These are phyloP conservation scores for Melanargia galathea DNA, from an alignment of 2,888 invertebrate genomes.

Conservation along the genomic window DNA sequence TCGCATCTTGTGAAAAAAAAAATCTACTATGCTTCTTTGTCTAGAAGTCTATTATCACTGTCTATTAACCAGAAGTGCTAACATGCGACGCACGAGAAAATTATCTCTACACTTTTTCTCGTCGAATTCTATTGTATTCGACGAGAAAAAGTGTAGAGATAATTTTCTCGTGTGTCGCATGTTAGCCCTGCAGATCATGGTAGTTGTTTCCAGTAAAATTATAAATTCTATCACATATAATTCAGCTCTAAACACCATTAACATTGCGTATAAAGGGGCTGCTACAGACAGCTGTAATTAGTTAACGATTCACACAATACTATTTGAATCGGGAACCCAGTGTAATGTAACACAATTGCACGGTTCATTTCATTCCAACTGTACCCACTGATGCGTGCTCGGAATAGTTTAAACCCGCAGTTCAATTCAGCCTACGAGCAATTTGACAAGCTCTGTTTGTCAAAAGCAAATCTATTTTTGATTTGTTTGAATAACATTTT, in stretches of 20 bases:
- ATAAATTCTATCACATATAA: too few species aligned
- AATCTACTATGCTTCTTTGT: too few species aligned
- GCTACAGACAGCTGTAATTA: not conserved
- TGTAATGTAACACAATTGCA: not conserved
- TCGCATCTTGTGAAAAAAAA: too few species aligned
- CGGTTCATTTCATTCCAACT: not conserved
- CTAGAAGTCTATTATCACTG: too few species aligned
- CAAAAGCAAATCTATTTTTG: slow-evolving; percentile 2
- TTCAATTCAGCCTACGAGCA: not conserved
- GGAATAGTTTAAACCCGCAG: slow-evolving; percentile 2
- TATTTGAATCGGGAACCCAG: not conserved
- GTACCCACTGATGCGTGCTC: slow-evolving; percentile 3
- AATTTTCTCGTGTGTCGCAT: too few species aligned
- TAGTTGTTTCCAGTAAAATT: too few species aligned
- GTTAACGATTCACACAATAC: not conserved
- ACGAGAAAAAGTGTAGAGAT: too few species aligned
- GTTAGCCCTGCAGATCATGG: too few species aligned
- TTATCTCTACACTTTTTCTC: too few species aligned
- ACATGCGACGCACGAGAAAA: too few species aligned
- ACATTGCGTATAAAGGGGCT: not conserved
- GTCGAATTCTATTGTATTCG: too few species aligned
- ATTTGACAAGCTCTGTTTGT: slow-evolving; percentile 3
- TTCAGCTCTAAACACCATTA: not conserved
- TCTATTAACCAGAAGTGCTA: too few species aligned
- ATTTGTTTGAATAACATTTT: not conserved